Evolutionary conservation across 1,140 invertebrate species (phyloP), one percentile per base, ranked within the genome.

Genomic region (Lasioglossum albipes): DNA sequence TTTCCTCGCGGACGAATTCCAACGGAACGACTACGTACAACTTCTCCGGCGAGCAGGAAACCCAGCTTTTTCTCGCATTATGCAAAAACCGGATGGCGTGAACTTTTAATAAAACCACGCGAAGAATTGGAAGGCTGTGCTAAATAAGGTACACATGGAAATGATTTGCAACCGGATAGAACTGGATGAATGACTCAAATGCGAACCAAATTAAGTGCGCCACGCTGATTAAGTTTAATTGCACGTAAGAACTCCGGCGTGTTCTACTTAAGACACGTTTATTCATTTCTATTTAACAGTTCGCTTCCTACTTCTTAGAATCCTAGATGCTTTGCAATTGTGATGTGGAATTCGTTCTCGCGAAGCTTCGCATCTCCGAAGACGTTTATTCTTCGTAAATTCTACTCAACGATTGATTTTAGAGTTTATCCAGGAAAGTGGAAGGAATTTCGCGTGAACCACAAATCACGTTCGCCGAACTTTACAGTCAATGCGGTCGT

Each of bases 391-490:
- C 2, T 12, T 49, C 45, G 45, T 49, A 49, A 10, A 12, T 12
- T 12, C 13, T 49, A 12, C 13, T 13, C 45, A 4, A 54, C 18
- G 18, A 49, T 12, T 54, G 16, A 54, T 54, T 54, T 54, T 18
- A 1, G 16, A 16, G 18, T 20, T 6, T 6, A 2, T 7, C 7
- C n/a, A 6, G 20, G 41, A 18, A 61, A 59, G 41, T n/a, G 41
- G 36, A 5, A 27, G 31, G 49, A 66, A 42, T 66, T 62, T 20
- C 5, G 7, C 22, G 16, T 31, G 18, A 22, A 49, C 6, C 31
- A 61, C 52, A 57, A 81, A 75, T 76, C 31, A 62, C 13, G 54
- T 36, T 70, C 65, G 16, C 57, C 65, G 42, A 77, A 75, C 61
- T 7, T 71, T 42, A 22, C 57, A 72, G 62, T 61, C 31, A 62